These are phyloP conservation scores for Oreochromis grahami DNA, from an alignment of 2,797 vertebrate species.

Conservation along the genomic window DNA sequence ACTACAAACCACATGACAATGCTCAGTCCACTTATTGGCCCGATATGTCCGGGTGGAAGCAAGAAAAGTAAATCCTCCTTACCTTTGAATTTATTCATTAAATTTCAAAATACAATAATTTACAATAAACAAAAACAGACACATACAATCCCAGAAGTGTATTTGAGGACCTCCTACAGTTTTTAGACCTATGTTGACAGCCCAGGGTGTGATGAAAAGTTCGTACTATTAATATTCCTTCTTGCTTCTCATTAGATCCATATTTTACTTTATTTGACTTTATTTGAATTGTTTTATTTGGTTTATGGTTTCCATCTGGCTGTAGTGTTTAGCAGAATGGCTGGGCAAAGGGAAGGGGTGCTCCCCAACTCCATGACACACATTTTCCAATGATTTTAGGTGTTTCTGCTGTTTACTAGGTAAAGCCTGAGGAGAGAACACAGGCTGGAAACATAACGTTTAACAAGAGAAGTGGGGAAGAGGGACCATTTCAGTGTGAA, in stretches of 20 bases:
- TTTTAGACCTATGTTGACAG: not conserved
- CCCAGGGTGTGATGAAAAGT: not conserved
- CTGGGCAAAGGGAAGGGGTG: slow-evolving; percentile 9
- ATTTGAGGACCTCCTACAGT: not conserved
- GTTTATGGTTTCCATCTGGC: slow-evolving; percentile 43
- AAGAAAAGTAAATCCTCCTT: not conserved
- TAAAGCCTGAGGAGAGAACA: slow-evolving; percentile 60
- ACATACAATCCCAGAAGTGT: not conserved
- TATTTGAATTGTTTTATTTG: slow-evolving; percentile 30
- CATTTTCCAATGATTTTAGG: slow-evolving; percentile 71
- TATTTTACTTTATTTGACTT: not conserved
- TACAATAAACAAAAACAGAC: not conserved
- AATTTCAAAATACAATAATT: not conserved
- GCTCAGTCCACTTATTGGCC: not conserved
- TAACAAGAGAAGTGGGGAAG: slow-evolving; percentile 28
- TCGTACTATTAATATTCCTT: not conserved
- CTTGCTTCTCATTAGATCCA: not conserved
- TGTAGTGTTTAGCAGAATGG: slow-evolving; percentile 46
- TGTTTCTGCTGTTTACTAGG: slow-evolving; percentile 70
- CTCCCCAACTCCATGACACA: slow-evolving; percentile 48
- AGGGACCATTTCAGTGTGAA: slow-evolving; percentile 31
- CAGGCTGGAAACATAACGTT: slow-evolving; percentile 70
- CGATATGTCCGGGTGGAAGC: not conserved
- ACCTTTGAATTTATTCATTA: not conserved
- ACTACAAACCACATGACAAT: not conserved